Evolutionary conservation across 2,888 invertebrate species (phyloP), one percentile per base, ranked within the genome.

Genomic region (Dynastes tityus): DNA sequence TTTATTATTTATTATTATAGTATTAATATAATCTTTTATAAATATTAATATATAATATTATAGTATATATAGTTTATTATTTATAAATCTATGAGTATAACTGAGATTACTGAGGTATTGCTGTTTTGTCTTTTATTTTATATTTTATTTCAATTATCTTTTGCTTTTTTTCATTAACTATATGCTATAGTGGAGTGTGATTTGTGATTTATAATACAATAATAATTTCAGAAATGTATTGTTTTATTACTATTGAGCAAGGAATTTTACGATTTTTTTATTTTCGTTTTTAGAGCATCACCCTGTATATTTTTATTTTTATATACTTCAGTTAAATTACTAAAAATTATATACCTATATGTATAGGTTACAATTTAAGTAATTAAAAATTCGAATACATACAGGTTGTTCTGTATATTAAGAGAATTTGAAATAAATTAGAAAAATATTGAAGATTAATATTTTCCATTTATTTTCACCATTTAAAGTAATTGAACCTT

Each of bases 101-200:
- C 89, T 89, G 89, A 89, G 89, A 84, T 87, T 84, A 80, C 85
- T 89, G 89, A 89, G 89, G 89, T 89, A 89, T 89, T 89, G 88
- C 87, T 87, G 89, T 89, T 88, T 82, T 87, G 86, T 87, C 83
- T 87, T 86, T 87, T 87, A 85, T 86, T 81, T 83, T 83, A 80
- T 84, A 84, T 76, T 37, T 74, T 75, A 65, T 71, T 78, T 77
- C n/a, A 32, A 32, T 76, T 53, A 53, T 78, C 65, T 77, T 49
- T 55, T 73, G 55, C 45, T 45, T 11, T 75, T 32, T 40, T 55
- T 32, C 53, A 29, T 55, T 55, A 16, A n/a, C 16, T 55, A 55
- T n/a, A 55, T 55, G 55, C 22, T 55, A 16, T 55, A 55, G 55
- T 55, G 22, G 55, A 55, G 22, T 22, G 13, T 29, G 29, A 8